Evolutionary conservation across 2,797 vertebrate species (phyloP), one percentile per base, ranked within the genome.

Genomic region (Clarias pachynema): DNA sequence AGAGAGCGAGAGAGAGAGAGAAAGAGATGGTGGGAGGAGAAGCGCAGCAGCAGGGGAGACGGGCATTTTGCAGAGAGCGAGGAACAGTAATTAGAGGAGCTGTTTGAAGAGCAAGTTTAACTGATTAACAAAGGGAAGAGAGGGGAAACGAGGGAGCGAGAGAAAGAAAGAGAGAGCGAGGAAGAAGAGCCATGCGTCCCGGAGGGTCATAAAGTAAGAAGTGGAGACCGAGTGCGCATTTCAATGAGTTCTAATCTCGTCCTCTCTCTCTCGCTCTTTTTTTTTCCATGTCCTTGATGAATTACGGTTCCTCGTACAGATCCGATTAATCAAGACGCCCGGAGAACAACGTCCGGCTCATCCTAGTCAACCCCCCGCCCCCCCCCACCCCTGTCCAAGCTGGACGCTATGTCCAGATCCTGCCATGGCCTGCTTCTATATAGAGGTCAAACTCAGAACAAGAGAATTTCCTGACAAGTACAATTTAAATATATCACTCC

Each of bases 101-200:
- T 95, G 95, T 96, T 96, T 96, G 95, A 96, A 95, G 95, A 96
- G 95, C 93, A 93, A 95, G 94, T 95, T 95, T 96, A 95, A 96
- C 94, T 95, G 95, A 96, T 96, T 96, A 95, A 95, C 95, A 95
- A 95, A 95, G 92, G 92, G 93, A 93, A 90, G 91, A 91, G 91
- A 93, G 88, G 75, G 84, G 90, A 91, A 91, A 93, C 73, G 90
- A 83, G 87, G 70, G 79, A 88, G 85, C 31, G 56, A 29, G 44
- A 57, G 65, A 84, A 44, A 29, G 74, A 79, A 84, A 93, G 91
- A 89, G 91, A 88, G 92, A 92, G 91, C 92, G 90, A 85, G 79
- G 79, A 77, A 89, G 87, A 86, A 89, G 82, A 87, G 86, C 59
- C 62, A 80, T 79, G 85, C 37, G 73, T 87, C 87, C 89, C 89